Evolutionary conservation across 2,797 vertebrate species (phyloP).

Genomic region (Enteromius fasciolatus): DNA sequence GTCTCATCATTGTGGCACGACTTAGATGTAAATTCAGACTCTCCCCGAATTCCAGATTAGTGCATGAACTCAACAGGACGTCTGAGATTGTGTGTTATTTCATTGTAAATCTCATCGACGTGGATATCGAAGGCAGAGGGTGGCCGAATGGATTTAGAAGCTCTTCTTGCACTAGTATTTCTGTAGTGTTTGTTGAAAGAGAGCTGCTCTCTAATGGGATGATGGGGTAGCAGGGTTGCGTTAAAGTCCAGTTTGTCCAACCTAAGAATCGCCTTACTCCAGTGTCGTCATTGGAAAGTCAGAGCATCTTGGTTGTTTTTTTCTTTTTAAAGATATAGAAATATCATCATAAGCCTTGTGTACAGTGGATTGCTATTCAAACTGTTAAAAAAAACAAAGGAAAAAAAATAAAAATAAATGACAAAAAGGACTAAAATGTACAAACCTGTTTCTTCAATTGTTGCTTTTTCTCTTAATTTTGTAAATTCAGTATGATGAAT

Average conservation of each 20-base stretch:
- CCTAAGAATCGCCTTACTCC: slow-evolving; percentile 57
- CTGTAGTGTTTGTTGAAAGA: slow-evolving; percentile 32
- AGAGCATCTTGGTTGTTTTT: slow-evolving; percentile 61
- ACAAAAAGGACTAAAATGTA: slow-evolving; percentile 74
- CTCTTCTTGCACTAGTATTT: slow-evolving; percentile 37
- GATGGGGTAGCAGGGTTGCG: slow-evolving; percentile 35
- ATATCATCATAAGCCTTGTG: slow-evolving; percentile 72
- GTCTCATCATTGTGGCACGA: slow-evolving; percentile 11
- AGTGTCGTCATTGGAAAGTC: slow-evolving; percentile 62
- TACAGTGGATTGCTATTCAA: slow-evolving; percentile 72
- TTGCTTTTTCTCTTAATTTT: slow-evolving; percentile 84
- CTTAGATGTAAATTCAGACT: slow-evolving; percentile 18
- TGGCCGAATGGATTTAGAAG: slow-evolving; percentile 29
- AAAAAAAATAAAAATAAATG: slow-evolving; percentile 35
- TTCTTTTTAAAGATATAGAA: slow-evolving; percentile 62
- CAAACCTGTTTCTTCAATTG: slow-evolving; percentile 82
- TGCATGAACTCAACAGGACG: slow-evolving; percentile 42
- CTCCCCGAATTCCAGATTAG: slow-evolving; percentile 11
- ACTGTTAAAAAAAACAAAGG: slow-evolving; percentile 49
- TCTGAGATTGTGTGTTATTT: slow-evolving; percentile 42
- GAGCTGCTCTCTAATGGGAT: slow-evolving; percentile 36
- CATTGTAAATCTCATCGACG: slow-evolving; percentile 23
- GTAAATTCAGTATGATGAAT: slow-evolving; percentile 86
- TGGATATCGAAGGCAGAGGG: slow-evolving; percentile 13
- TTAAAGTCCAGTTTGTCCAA: slow-evolving; percentile 52